Conservation (phyloP, 2,888 invertebrate genomes). For the Amaurobius ferox region DNA sequence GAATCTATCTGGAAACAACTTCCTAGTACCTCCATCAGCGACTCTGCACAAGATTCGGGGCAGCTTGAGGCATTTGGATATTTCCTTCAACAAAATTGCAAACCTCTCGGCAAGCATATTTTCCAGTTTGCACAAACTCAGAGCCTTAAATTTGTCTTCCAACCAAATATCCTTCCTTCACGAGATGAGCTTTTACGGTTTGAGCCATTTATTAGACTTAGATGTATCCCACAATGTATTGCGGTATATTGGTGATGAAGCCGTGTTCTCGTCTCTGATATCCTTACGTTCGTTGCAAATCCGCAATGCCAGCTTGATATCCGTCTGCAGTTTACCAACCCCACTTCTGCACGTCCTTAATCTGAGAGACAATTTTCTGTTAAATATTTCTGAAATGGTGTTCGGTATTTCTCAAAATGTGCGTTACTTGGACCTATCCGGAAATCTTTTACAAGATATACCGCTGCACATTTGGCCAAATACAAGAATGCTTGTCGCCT, state of each 20-base stretch:
- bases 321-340: slow-evolving; percentile 81
- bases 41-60: slow-evolving; percentile 80
- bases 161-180: slow-evolving; percentile 76
- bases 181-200: slow-evolving; percentile 75
- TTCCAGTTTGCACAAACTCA: slow-evolving; percentile 82
- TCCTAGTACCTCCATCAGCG: not conserved
- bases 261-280: slow-evolving; percentile 84
- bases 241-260: slow-evolving; percentile 83
- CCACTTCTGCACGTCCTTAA: slow-evolving; percentile 87
- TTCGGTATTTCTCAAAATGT: slow-evolving; percentile 78
- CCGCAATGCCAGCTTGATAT: slow-evolving; percentile 85
- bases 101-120: slow-evolving; percentile 82
- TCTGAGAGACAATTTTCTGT: slow-evolving; percentile 86
- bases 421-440: slow-evolving; percentile 85
- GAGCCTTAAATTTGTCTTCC: slow-evolving; percentile 85
- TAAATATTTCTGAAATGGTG: slow-evolving; percentile 83
- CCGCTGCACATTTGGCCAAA: slow-evolving; percentile 86
- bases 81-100: slow-evolving; percentile 86
- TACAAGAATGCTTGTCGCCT: slow-evolving; percentile 84
- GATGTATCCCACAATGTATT: slow-evolving; percentile 87
- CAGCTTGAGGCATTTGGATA: slow-evolving; percentile 86
- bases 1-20: slow-evolving; percentile 57
- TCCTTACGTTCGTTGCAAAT: slow-evolving; percentile 88
- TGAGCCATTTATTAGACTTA: slow-evolving; percentile 78
- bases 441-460: slow-evolving; percentile 86